Evolutionary conservation across 2,113 vertebrate species (phyloP), one percentile per base, ranked within the genome.

Genomic region (Cephalophus harveyi): DNA sequence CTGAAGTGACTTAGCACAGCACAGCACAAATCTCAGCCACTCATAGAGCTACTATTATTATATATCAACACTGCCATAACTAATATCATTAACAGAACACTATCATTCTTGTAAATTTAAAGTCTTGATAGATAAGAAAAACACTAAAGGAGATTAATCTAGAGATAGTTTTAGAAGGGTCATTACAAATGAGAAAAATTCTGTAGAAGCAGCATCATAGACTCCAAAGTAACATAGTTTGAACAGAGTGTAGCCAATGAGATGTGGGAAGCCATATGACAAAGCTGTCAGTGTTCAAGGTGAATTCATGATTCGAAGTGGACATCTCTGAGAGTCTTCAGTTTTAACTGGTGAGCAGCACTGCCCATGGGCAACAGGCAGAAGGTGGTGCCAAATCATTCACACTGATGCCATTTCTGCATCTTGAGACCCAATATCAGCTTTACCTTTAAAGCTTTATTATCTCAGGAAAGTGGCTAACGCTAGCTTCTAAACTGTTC

Each of bases 141-240:
- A 89, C 14, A 62, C 10, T 59, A 60, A 54, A 36, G 16, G 5
- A 54, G 14, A 85, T 79, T 43, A 95, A 79, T 13, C 17, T 46
- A 76, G 17, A 64, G 25, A 19, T 57, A 30, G 59, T 93, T 48
- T 67, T 83, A 67, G 7, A 87, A 50, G 36, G 2, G 28, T 91
- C 30, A n/a, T 85, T 88, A 83, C 84, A 71, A 81, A 92, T n/a
- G 62, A 95, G 57, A 79, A 50, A 89, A 89, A 50, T 64, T 97
- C 94, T 90, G 15, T 46, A 76, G 23, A 71, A 17, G 33, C 55
- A 92, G 19, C 92, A 52, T 10, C 74, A 11, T 33, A 25, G 19
- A 62, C 52, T 13, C 48, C 62, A 33, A 94, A 54, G 33, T 28
- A 28, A 30, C n/a, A 16, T 2, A 4, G 3, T 48, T 46, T 40